Percentiles rank a stretch among this genome's conserved stretches.
These are phyloP conservation scores for Tetrao urogallus DNA, from an alignment of 2,113 vertebrate genomes.

Conservation along the genomic window DNA sequence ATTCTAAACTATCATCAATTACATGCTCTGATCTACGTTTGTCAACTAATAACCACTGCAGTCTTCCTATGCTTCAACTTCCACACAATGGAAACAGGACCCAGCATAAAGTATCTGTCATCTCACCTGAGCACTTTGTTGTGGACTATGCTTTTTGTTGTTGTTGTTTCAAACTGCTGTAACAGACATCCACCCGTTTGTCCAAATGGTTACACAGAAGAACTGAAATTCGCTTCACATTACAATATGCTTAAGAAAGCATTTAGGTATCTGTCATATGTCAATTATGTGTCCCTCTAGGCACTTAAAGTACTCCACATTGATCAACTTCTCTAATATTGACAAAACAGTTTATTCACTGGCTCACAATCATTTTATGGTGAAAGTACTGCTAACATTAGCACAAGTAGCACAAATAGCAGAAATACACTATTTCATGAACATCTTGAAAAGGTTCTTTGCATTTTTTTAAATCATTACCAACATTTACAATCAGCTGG, in stretches of 20 bases:
- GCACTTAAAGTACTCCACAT: accelerated
- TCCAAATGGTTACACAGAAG: neutral
- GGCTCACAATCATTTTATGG: neutral
- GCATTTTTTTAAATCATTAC: neutral
- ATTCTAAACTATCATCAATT: neutral
- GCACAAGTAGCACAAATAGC: neutral
- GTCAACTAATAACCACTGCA: neutral
- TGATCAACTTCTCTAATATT: neutral
- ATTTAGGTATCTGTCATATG: neutral
- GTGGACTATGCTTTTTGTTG: neutral
- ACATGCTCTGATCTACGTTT: neutral
- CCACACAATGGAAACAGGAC: neutral
- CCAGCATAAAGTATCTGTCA: neutral
- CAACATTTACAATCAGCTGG: neutral
- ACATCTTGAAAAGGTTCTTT: neutral
- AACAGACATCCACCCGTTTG: neutral
- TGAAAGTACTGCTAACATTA: neutral
- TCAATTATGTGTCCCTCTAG: neutral
- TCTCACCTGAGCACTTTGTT: neutral
- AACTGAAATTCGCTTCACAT: neutral
- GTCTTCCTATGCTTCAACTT: neutral
- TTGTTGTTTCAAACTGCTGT: neutral
- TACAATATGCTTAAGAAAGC: neutral
- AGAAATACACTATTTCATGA: neutral
- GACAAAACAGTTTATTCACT: neutral